Evolutionary conservation across 2,797 vertebrate genomes (phyloP), one percentile per base, ranked within the genome.

Genomic region (Anguilla anguilla): DNA sequence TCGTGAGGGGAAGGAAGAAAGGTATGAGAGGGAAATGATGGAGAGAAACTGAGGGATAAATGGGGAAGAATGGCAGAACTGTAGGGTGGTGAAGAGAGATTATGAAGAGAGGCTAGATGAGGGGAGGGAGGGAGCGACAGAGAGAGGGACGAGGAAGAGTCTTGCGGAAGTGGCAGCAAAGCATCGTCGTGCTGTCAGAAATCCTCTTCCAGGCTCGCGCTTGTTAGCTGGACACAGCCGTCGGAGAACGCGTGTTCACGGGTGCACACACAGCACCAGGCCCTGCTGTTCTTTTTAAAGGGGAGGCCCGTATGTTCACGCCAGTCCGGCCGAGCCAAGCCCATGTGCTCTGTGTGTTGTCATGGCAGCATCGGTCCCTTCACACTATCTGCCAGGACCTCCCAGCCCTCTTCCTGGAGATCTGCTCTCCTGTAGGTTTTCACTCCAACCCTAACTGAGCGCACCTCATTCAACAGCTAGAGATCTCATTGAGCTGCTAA

Each of bases 251-350:
- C 17, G 31, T 19, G 6, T 19, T 43, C 72, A 43, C 72, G 13
- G 72, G 72, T 43, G 31, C 3, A 22, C 72, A 19, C 43, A 51
- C 43, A 51, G 79, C 25, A 82, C 79, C 79, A 49, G 19, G 19
- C 79, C 22, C 25, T 22, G 43, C 61, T 90, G 91, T 79, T 92
- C 92, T 94, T 93, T 94, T 92, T 94, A 93, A 92, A 1, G 35
- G 17, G 17, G 22, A 51, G 25, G 9, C 10, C 72, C 43, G 46
- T 22, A 19, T 82, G 46, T n/a, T 13, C 43, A 17, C 17, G 43
- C 19, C 43, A 25, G 10, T 51, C 46, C 43, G 31, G 2, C 31
- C 15, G 0, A 39, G 35, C 35, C 72, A 17, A 35, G 7, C 35
- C 35, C 72, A 77, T 15, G 35, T 13, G 3, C 2, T 74, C 28